Conservation (phyloP, 1,140 invertebrate genomes). For the Ephestia elutella region DNA sequence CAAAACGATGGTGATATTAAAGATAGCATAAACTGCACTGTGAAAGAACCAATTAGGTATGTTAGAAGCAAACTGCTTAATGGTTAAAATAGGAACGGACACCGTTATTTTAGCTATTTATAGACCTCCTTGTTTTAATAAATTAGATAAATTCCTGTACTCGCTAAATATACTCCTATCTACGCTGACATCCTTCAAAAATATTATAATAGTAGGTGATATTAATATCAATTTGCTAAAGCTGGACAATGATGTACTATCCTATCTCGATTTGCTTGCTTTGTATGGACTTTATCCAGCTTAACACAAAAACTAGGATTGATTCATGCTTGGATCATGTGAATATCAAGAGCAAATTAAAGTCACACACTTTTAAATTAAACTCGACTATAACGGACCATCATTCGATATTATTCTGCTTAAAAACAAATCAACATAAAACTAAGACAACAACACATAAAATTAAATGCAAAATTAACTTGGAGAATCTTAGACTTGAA, state of each 20-base stretch:
- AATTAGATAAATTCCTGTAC: slow-evolving; percentile 6
- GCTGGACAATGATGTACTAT: neutral
- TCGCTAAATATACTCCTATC: slow-evolving; percentile 6
- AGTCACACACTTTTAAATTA: neutral
- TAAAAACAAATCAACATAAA: slow-evolving; percentile 9
- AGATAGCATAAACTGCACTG: too few species aligned
- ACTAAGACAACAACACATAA: neutral
- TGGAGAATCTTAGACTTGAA: neutral
- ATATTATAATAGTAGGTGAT: slow-evolving; percentile 14
- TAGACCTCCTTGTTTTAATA: neutral
- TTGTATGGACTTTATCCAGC: slow-evolving; percentile 16
- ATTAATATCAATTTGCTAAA: slow-evolving; percentile 16
- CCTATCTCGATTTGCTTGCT: slow-evolving; percentile 8
- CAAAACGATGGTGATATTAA: too few species aligned
- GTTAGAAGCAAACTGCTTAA: neutral
- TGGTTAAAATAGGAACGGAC: neutral
- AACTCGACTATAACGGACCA: slow-evolving; percentile 9
- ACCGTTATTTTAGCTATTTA: neutral
- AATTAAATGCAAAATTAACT: slow-evolving; percentile 2
- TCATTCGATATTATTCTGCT: slow-evolving; percentile 11
- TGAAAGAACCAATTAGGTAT: neutral
- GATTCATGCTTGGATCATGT: slow-evolving; percentile 16
- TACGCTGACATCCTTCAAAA: slow-evolving; percentile 3
- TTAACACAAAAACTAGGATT: neutral
- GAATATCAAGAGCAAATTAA: slow-evolving; percentile 9